phyloP scores from a whole-genome alignment of 2,888 invertebrate genomes.

The Scaptomyza polygonia region DNA sequence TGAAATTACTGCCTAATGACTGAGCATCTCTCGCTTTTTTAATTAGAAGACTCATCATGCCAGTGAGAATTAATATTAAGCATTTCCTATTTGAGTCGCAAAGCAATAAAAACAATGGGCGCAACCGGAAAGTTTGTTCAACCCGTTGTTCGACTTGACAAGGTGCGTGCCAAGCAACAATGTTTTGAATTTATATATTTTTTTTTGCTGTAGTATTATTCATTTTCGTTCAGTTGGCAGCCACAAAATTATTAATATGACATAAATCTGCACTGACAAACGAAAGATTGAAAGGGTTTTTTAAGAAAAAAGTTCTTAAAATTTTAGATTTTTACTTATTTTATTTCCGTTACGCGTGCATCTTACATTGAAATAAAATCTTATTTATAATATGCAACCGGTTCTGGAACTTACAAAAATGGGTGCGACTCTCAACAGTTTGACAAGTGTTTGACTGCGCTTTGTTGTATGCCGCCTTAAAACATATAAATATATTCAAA shows the following conservation, averaged over 20 bases:
- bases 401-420: constrained; percentile 14
- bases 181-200: constrained; percentile 2
- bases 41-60: constrained; percentile 70
- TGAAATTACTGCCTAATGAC: constrained; percentile 77
- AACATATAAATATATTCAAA: constrained; percentile 14
- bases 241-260: constrained; percentile 38
- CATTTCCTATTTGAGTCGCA: constrained; percentile 14
- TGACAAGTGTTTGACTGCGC: constrained; percentile 26
- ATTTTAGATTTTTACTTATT: not conserved
- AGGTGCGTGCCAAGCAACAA: constrained; percentile 51
- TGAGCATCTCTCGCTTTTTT: constrained; percentile 67
- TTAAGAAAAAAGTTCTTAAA: constrained; percentile 12
- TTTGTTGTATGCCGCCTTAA: constrained; percentile 43
- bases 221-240: constrained; percentile 27
- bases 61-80: constrained; percentile 43
- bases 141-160: constrained; percentile 44
- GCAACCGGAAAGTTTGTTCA: constrained; percentile 57
- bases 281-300: constrained; percentile 31
- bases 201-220: constrained; percentile 24
- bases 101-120: constrained; percentile 42
- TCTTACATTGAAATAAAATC: not conserved
- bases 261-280: constrained; percentile 40
- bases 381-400: constrained; percentile 21
- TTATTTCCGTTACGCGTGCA: not conserved
- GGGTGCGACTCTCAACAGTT: constrained; percentile 27